Conservation (phyloP, 2,113 vertebrate species). For the Pollachius pollachius region DNA sequence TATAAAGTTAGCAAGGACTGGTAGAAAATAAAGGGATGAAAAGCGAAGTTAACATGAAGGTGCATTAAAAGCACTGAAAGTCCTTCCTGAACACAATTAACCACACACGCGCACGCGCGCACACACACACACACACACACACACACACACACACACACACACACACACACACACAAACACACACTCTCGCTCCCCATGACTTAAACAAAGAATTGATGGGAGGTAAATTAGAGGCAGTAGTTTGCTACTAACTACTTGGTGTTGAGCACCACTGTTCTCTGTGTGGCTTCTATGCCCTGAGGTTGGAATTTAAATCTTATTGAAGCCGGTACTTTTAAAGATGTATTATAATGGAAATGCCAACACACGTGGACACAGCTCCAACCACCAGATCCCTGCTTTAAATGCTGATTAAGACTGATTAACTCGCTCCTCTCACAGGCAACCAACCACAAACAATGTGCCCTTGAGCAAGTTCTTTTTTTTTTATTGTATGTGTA, state of each 20-base stretch:
- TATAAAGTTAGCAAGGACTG: too few species aligned
- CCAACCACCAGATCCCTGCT: slow-evolving; percentile 47
- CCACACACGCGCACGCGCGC: not conserved
- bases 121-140: slow-evolving; percentile 2
- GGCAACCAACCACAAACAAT: slow-evolving; percentile 36
- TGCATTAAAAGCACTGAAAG: too few species aligned
- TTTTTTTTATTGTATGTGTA: slow-evolving; percentile 19
- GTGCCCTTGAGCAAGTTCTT: slow-evolving; percentile 57
- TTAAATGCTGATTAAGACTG: slow-evolving; percentile 29
- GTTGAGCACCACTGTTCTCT: slow-evolving; percentile 52
- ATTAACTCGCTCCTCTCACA: slow-evolving; percentile 11
- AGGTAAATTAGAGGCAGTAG: slow-evolving; percentile 69
- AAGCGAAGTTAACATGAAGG: too few species aligned
- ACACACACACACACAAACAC: slow-evolving; percentile 18
- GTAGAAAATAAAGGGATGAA: too few species aligned
- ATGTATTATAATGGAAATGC: slow-evolving; percentile 48
- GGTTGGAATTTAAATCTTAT: slow-evolving; percentile 66
- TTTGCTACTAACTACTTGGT: slow-evolving; percentile 60
- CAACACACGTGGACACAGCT: slow-evolving; percentile 22
- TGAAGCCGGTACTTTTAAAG: slow-evolving; percentile 53
- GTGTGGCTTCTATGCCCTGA: slow-evolving; percentile 47
- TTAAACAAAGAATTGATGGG: slow-evolving; percentile 56
- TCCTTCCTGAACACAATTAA: not conserved
- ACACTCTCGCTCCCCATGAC: slow-evolving; percentile 37
- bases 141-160: slow-evolving; percentile 1